These are phyloP conservation scores for Drosophila quinaria DNA, from an alignment of 2,888 invertebrate species.

Conservation along the genomic window DNA sequence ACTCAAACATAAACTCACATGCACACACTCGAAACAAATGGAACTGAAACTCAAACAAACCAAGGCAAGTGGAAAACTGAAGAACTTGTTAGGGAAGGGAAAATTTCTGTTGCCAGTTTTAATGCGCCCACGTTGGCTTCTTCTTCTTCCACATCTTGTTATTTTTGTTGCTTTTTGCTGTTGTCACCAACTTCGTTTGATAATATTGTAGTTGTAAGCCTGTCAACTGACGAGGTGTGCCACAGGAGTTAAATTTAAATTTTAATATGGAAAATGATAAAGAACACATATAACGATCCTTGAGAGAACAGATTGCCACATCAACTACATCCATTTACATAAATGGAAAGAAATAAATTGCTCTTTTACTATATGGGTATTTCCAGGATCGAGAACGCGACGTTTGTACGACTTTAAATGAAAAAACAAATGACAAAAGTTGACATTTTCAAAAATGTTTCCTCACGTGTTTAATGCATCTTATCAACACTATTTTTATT, in stretches of 20 bases:
- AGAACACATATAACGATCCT: not conserved
- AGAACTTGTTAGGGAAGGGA: conserved; percentile 3
- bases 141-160: conserved; percentile 35
- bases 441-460: no score
- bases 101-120: conserved; percentile 31
- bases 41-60: conserved; percentile 72
- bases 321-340: no score
- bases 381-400: no score
- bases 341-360: no score
- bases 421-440: no score
- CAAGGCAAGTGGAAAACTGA: conserved; percentile 18
- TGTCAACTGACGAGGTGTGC: conserved; percentile 47
- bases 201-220: conserved; percentile 73
- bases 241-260: not conserved
- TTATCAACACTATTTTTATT: no score
- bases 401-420: no score
- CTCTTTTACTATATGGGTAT: no score
- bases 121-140: conserved; percentile 41
- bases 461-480: no score
- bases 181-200: conserved; percentile 68
- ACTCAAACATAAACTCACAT: conserved; percentile 18
- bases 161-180: conserved; percentile 21
- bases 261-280: not conserved
- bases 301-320: no score
- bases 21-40: conserved; percentile 53